These are phyloP conservation scores for Trichechus manatus DNA, from an alignment of 2,113 vertebrate species.

Conservation along the genomic window DNA sequence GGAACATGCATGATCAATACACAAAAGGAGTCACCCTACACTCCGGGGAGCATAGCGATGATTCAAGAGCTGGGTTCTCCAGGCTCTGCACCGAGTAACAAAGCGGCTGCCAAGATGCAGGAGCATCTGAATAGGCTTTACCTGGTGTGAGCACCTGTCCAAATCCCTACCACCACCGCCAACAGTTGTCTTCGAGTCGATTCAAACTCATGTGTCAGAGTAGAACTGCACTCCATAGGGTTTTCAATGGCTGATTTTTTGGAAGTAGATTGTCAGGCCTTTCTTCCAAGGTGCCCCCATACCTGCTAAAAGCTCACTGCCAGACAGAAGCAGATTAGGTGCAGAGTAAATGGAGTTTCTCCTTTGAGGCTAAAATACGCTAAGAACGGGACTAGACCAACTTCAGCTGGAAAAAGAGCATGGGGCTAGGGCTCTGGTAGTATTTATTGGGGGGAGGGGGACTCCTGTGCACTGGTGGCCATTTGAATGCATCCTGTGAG, in stretches of 20 bases:
- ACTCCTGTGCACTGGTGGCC: background rate
- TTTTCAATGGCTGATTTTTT: background rate
- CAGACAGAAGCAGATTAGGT: background rate
- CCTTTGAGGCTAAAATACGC: background rate
- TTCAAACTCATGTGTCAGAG: background rate
- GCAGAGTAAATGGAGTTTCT: background rate
- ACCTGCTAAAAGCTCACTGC: background rate
- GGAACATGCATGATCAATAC: slow-evolving; percentile 65
- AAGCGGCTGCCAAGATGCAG: background rate
- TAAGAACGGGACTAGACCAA: background rate
- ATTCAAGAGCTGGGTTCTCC: background rate
- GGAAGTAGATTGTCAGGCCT: background rate
- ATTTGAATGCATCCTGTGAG: background rate
- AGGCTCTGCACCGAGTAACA: background rate
- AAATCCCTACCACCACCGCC: background rate
- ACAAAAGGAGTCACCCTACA: background rate
- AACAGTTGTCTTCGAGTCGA: background rate
- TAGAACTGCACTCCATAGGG: background rate
- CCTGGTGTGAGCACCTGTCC: fast-evolving
- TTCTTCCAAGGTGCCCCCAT: background rate
- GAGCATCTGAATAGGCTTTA: background rate
- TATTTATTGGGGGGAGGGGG: background rate
- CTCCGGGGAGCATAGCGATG: background rate
- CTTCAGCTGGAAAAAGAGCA: background rate
- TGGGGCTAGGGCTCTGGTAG: background rate